phyloP scores from a whole-genome alignment of 1,140 invertebrate species.

The Neomicropteryx cornuta region DNA sequence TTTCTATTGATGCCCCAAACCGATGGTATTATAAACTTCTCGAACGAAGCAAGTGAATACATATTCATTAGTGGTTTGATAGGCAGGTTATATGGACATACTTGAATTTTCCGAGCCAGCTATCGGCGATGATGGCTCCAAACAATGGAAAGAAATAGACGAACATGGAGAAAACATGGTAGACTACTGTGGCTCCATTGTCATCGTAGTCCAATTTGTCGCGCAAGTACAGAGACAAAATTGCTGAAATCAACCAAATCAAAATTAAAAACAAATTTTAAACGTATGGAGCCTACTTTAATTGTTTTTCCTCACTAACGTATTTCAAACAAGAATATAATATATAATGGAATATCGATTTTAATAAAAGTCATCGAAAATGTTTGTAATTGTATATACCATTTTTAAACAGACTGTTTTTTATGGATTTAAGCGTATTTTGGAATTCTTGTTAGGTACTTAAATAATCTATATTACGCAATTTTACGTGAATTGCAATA shows the following conservation, averaged over 20 bases:
- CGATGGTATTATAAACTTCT: not conserved
- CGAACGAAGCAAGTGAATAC: conserved; percentile 3
- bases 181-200: conserved; percentile 60
- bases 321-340: not conserved
- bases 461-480: too few relatives aligned
- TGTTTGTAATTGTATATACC: not conserved
- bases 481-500: too few relatives aligned
- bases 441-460: too few relatives aligned
- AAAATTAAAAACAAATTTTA: not conserved
- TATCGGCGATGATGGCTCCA: conserved; percentile 80
- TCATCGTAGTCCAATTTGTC: conserved; percentile 52
- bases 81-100: too few relatives aligned
- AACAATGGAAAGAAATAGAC: conserved; percentile 72
- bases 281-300: not conserved
- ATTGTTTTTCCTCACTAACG: not conserved
- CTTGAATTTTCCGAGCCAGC: conserved; percentile 65
- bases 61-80: too few relatives aligned
- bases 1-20: not conserved
- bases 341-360: not conserved
- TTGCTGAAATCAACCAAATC: conserved; percentile 43
- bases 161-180: conserved; percentile 69
- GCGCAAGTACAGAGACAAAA: conserved; percentile 67
- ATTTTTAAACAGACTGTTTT: not conserved
- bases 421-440: not conserved
- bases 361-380: not conserved